These are phyloP conservation scores for Theristicus caerulescens DNA, from an alignment of 2,113 vertebrate genomes.

Conservation along the genomic window DNA sequence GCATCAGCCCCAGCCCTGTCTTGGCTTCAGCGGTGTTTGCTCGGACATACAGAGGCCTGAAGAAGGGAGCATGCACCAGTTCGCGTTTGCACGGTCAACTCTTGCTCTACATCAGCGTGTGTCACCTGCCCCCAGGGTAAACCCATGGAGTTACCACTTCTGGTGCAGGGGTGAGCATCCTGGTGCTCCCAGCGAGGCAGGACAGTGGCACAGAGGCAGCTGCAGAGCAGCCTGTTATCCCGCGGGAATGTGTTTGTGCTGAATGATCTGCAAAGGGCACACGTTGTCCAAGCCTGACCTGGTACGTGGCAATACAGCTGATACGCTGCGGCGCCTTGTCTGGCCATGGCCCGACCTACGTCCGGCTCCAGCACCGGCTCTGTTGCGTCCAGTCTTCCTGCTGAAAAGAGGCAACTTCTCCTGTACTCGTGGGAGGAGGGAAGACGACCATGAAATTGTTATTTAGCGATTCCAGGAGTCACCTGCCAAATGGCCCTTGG, in stretches of 20 bases:
- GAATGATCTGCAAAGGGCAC: neutral
- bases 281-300: rapidly evolving
- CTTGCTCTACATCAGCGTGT: neutral
- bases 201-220: neutral
- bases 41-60: neutral
- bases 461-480: neutral
- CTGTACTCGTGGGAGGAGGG: neutral
- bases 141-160: neutral
- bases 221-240: neutral
- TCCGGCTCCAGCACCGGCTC: neutral
- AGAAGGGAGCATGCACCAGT: neutral
- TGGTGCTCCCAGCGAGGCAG: neutral
- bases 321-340: neutral
- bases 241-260: rapidly evolving
- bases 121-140: neutral
- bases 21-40: neutral
- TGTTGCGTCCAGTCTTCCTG: neutral
- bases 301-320: rapidly evolving
- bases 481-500: neutral
- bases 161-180: too few species aligned
- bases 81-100: neutral
- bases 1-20: neutral
- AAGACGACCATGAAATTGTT: neutral
- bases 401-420: neutral
- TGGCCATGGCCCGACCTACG: rapidly evolving